Conservation (phyloP, 2,888 invertebrate species). For the Dromius quadrimaculatus region DNA sequence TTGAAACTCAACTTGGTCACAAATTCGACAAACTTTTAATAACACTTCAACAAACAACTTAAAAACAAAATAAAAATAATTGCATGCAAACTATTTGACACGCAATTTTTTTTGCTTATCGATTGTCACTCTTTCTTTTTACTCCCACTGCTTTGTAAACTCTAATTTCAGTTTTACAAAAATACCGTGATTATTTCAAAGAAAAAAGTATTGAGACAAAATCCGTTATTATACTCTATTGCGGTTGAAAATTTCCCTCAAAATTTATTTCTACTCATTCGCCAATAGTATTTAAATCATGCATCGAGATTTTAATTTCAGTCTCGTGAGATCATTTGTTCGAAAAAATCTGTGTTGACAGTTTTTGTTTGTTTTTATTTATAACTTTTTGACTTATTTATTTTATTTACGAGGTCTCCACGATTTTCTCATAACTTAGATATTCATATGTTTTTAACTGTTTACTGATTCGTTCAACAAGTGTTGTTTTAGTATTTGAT, state of each 20-base stretch:
- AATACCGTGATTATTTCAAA: constrained; percentile 17
- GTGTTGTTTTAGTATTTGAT: constrained; percentile 16
- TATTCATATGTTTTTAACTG: constrained; percentile 22
- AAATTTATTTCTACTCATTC: not conserved
- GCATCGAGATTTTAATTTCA: constrained; percentile 14
- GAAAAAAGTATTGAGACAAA: not conserved
- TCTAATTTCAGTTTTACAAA: constrained; percentile 7
- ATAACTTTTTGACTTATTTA: constrained; percentile 19
- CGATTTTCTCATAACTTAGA: constrained; percentile 38
- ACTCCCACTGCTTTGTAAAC: constrained; percentile 1
- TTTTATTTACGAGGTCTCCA: constrained; percentile 20
- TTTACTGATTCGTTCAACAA: constrained; percentile 30
- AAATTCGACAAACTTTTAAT: too few species aligned
- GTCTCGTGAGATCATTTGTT: constrained; percentile 5
- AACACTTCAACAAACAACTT: constrained; percentile 3
- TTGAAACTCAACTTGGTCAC: too few species aligned
- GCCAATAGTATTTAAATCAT: constrained; percentile 24
- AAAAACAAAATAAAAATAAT: not conserved
- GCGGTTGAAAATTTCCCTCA: not conserved
- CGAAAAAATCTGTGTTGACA: constrained; percentile 14
- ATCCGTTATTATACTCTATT: not conserved
- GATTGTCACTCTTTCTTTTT: constrained; percentile 9
- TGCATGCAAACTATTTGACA: constrained; percentile 8
- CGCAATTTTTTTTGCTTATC: constrained; percentile 23
- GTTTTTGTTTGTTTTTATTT: constrained; percentile 31